Conservation (phyloP, 1,140 invertebrate species). For the Popillia japonica region DNA sequence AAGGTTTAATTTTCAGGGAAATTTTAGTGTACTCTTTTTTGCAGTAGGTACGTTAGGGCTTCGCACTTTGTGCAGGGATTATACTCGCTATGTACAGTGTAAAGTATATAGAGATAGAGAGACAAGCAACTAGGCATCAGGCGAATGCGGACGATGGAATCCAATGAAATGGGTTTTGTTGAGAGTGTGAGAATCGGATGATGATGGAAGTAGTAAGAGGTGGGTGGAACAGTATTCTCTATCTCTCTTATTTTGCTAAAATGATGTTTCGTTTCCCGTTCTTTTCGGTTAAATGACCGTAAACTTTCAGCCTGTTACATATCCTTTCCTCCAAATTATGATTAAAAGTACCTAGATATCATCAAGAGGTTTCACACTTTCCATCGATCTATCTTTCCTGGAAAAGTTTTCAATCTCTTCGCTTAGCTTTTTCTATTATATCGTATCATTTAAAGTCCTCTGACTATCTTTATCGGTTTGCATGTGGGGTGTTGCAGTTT, state of each 20-base stretch:
- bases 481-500: neutral
- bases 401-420: conserved; percentile 25
- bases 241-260: conserved; percentile 51
- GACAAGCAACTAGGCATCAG: neutral
- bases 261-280: conserved; percentile 44
- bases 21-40: conserved; percentile 57
- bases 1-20: conserved; percentile 59
- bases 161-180: conserved; percentile 53
- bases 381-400: conserved; percentile 16
- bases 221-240: neutral
- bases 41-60: conserved; percentile 49
- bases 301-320: conserved; percentile 43
- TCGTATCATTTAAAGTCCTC: neutral
- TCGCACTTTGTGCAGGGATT: conserved; percentile 42
- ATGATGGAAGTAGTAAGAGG: neutral
- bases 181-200: conserved; percentile 40
- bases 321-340: conserved; percentile 47
- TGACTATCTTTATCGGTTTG: neutral
- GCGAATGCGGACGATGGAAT: conserved; percentile 36
- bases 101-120: neutral
- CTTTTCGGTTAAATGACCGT: conserved; percentile 55
- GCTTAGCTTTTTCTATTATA: conserved; percentile 7
- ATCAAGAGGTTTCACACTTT: conserved; percentile 36
- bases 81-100: neutral
- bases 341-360: conserved; percentile 51